Percentiles rank a stretch among this genome's conserved stretches.
Conservation (phyloP, 1,140 invertebrate genomes). For the Spodoptera litura region DNA sequence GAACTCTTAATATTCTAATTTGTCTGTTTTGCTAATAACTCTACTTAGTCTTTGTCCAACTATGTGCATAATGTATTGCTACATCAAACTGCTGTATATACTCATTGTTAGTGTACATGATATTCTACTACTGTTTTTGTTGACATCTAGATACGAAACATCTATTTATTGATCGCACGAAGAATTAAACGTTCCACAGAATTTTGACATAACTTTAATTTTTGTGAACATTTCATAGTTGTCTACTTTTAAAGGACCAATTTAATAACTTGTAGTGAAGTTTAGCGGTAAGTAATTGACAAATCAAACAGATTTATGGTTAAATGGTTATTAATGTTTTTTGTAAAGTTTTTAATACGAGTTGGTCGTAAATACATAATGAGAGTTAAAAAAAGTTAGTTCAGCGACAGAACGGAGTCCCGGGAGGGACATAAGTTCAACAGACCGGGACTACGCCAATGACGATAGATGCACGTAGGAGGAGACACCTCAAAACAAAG, state of each 20-base stretch:
- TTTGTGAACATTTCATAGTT: too few relatives aligned
- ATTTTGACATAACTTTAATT: too few relatives aligned
- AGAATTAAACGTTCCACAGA: too few relatives aligned
- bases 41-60: background rate
- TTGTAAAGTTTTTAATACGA: conserved; percentile 44
- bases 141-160: too few relatives aligned
- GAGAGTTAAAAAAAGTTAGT: conserved; percentile 53
- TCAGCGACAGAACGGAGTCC: conserved; percentile 43
- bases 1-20: conserved; percentile 10
- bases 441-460: conserved; percentile 38
- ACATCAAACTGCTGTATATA: too few relatives aligned
- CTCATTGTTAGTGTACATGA: too few relatives aligned
- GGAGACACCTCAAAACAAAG: conserved; percentile 1
- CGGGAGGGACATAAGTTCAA: conserved; percentile 53
- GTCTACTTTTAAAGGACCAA: too few relatives aligned
- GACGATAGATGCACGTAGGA: background rate
- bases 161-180: too few relatives aligned
- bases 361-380: conserved; percentile 54
- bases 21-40: background rate
- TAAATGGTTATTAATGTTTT: conserved; percentile 36
- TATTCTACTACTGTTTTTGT: too few relatives aligned
- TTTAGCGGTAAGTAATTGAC: background rate
- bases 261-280: too few relatives aligned
- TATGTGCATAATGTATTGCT: too few relatives aligned
- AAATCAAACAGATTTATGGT: background rate